phyloP scores from a whole-genome alignment of 2,797 vertebrate genomes.

The Mormyrus proboscirostris region DNA sequence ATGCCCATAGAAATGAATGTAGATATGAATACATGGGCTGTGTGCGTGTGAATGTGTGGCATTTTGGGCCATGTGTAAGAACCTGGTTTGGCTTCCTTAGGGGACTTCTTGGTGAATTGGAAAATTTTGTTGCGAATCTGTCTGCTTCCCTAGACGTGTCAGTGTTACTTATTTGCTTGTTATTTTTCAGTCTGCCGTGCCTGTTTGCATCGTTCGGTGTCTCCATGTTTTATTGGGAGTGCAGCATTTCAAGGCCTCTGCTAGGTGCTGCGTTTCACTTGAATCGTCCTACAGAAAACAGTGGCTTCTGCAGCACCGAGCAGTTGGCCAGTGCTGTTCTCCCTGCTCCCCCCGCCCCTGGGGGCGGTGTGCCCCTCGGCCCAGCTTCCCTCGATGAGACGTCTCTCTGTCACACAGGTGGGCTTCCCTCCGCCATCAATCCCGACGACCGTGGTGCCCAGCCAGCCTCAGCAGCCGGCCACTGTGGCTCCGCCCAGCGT shows the following conservation, averaged over 20 bases:
- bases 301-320: not conserved
- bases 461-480: slow-evolving; percentile 61
- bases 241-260: not conserved
- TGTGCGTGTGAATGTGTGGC: slow-evolving; percentile 7
- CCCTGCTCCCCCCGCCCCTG: slow-evolving; percentile 59
- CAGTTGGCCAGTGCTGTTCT: slow-evolving; percentile 57
- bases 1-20: too few species aligned
- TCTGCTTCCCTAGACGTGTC: not conserved
- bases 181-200: not conserved
- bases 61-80: not conserved
- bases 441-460: slow-evolving; percentile 63
- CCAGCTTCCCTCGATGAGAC: slow-evolving; percentile 55
- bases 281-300: not conserved
- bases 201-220: not conserved
- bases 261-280: not conserved
- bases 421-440: slow-evolving; percentile 63
- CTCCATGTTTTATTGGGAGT: not conserved
- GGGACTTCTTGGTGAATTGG: not conserved
- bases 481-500: slow-evolving; percentile 57
- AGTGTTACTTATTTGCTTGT: not conserved
- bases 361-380: slow-evolving; percentile 61
- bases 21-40: too few species aligned
- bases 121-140: too few species aligned
- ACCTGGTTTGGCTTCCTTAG: not conserved
- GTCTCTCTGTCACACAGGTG: slow-evolving; percentile 44